Conservation (phyloP, 2,113 vertebrate species). For the Mus pahari region DNA sequence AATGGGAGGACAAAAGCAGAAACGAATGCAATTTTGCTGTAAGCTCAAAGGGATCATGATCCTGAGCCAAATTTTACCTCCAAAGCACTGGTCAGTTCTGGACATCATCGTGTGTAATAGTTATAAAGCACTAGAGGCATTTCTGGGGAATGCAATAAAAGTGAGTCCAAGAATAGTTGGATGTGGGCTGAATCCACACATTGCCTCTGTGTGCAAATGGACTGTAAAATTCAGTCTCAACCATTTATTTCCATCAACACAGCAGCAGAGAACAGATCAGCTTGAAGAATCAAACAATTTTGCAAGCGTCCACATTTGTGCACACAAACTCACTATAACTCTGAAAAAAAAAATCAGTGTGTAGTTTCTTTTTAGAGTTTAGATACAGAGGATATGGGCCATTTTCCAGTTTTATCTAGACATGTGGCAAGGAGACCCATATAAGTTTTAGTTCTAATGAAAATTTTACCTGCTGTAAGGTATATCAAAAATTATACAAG, state of each 20-base stretch:
- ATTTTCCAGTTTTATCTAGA: constrained; percentile 12
- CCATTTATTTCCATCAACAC: constrained; percentile 65
- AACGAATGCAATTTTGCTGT: constrained; percentile 69
- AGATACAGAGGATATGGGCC: constrained; percentile 1
- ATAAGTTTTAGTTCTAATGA: background rate
- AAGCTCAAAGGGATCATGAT: constrained; percentile 66
- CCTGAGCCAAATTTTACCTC: constrained; percentile 62
- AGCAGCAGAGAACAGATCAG: constrained; percentile 49
- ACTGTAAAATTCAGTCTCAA: constrained; percentile 24
- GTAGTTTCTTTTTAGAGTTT: constrained; percentile 15
- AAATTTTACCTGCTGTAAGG: background rate
- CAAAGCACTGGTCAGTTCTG: constrained; percentile 66
- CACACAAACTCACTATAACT: background rate
- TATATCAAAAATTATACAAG: background rate
- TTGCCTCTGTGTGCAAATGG: background rate
- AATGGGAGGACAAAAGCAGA: background rate
- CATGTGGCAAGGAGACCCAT: background rate
- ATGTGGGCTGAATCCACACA: constrained; percentile 29
- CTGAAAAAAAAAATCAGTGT: constrained; percentile 1
- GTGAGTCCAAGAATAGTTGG: constrained; percentile 32
- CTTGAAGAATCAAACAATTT: constrained; percentile 46
- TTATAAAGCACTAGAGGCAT: constrained; percentile 69
- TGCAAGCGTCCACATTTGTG: background rate
- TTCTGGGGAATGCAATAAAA: constrained; percentile 69
- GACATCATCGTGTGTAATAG: constrained; percentile 53